Evolutionary conservation across 2,888 invertebrate species (phyloP).

Genomic region (Trilocha varians): DNA sequence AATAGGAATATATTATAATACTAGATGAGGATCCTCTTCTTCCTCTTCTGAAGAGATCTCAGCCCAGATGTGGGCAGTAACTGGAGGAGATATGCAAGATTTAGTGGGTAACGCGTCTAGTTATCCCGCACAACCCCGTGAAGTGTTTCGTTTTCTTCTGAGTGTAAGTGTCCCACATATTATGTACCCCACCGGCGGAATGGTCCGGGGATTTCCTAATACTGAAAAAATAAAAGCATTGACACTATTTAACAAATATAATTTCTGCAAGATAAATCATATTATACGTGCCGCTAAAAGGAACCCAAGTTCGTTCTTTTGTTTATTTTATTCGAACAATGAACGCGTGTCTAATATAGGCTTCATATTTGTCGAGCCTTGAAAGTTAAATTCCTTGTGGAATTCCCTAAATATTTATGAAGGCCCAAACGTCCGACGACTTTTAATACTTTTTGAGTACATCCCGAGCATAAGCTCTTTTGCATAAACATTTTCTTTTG

Average conservation of each 20-base stretch:
- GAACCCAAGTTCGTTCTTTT: background rate
- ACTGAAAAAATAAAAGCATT: no score
- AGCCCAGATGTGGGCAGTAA: no score
- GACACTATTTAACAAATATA: background rate
- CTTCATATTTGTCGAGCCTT: slow-evolving; percentile 30
- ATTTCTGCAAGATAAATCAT: background rate
- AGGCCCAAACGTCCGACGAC: slow-evolving; percentile 42
- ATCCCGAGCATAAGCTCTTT: slow-evolving; percentile 23
- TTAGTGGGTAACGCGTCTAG: no score
- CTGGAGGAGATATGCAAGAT: no score
- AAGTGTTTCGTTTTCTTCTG: no score
- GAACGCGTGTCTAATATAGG: slow-evolving; percentile 7
- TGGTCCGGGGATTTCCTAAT: no score
- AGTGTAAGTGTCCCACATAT: no score
- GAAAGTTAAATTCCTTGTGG: slow-evolving; percentile 49
- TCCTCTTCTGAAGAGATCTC: no score
- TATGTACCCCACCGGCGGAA: no score
- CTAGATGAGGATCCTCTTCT: no score
- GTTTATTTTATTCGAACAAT: slow-evolving; percentile 15
- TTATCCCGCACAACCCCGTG: no score
- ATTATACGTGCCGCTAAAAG: background rate
- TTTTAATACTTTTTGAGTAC: slow-evolving; percentile 49
- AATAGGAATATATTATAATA: no score
- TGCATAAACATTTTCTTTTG: slow-evolving; percentile 29
- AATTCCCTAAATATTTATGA: slow-evolving; percentile 62